Evolutionary conservation across 2,888 invertebrate genomes (phyloP), one percentile per base, ranked within the genome.

Genomic region (Amiota minor): DNA sequence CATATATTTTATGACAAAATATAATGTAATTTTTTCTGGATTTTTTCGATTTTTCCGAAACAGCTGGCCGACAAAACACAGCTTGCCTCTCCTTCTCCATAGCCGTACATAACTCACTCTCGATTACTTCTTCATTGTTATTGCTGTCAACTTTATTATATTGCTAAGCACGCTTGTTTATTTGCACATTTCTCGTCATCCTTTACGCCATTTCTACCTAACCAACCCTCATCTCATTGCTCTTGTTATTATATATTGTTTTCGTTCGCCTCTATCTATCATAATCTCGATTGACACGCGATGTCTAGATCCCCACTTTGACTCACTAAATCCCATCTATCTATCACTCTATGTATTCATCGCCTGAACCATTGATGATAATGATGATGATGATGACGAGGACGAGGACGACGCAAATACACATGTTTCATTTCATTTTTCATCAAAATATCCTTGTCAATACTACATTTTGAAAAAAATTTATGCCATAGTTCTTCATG

Each of bases 231-330:
- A 12, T 18, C 18, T 55, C 35, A n/a, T 61, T 72, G 68, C 61
- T 64, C 64, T 64, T 65, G 46, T 72, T 45, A 10, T 62, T 76
- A 49, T 20, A 20, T 73, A 50, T 73, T 53, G 9, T 55, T 69
- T 67, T 65, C 35, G 10, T 75, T 61, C 50, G 75, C 65, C 74
- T 78, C 75, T 80, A 78, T 86, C 78, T 79, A 79, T 85, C 86
- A 81, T 86, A 86, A 85, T 85, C 87, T 86, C 78, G 65, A 79
- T 77, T 86, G 85, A 84, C 85, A 86, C 83, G 85, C 84, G 78
- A 85, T 59, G 73, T 47, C 47, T 64, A n/a, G 67, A n/a, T 18
- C 18, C 49, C 16, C 11, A 20, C 6, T 35, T 35, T 35, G 35
- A 6, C 35, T 35, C 35, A 6, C 35, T 35, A 35, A 35, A 2